Evolutionary conservation across 2,113 vertebrate genomes (phyloP).

Genomic region (Oenanthe oenanthe): DNA sequence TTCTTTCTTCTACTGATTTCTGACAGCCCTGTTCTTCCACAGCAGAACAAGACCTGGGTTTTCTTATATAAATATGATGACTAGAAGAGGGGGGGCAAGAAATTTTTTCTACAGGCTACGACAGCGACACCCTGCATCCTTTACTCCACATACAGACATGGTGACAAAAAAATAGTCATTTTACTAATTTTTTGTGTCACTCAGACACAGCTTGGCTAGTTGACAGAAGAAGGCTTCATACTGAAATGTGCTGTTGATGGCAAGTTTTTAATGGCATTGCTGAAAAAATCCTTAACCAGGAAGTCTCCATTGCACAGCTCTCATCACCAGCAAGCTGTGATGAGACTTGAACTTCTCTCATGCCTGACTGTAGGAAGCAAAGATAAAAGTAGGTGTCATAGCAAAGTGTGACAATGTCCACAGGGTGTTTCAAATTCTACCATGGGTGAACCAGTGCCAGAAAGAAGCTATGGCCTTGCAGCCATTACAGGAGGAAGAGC

Average conservation of each 20-base stretch:
- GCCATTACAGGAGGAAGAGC: background rate
- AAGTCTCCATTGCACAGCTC: background rate
- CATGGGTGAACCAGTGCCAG: background rate
- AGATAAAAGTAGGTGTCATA: background rate
- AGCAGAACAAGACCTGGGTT: background rate
- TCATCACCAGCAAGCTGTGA: background rate
- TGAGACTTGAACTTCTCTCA: background rate
- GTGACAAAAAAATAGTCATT: background rate
- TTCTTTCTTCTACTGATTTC: background rate
- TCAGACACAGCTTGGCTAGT: background rate
- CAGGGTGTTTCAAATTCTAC: background rate
- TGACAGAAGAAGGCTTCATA: background rate
- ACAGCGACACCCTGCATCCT: background rate
- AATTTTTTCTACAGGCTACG: background rate
- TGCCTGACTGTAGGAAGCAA: background rate
- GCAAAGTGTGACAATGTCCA: background rate
- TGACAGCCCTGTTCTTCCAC: background rate
- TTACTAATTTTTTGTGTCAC: background rate
- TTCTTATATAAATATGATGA: background rate
- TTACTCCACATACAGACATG: background rate
- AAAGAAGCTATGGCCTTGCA: background rate
- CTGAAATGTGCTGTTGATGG: background rate
- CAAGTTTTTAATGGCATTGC: background rate
- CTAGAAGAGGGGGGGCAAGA: accelerated
- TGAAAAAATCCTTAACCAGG: background rate